Base-by-base conservation (phyloP, 2,113 vertebrate genomes). In the Lanius ludovicianus region DNA sequence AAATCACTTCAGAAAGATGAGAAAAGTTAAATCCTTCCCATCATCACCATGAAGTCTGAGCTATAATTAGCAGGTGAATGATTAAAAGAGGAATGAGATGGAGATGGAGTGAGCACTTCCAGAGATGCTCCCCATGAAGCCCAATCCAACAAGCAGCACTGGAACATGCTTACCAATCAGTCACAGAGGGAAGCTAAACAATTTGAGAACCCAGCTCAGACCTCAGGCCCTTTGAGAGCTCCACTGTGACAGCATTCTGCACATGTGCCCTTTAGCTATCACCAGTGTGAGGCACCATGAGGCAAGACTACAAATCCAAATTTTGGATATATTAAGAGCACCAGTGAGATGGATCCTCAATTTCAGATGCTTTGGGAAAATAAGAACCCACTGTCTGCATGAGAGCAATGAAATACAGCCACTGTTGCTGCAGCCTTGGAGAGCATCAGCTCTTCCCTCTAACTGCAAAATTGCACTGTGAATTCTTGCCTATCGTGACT, bases 1-100 rank as follows among this genome's bases (percentile, higher is more conserved):
- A 93, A 80, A 84, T 63, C 79, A 63, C 52, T 93, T 90, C 83
- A 90, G 63, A 88, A 90, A 70, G 84, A 95, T 49, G 70, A 91
- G 56, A 30, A 81, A 96, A 92, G 71, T 89, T 83, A 95, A 90
- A 93, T 90, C 68, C 63, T 81, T 85, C 52, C 47, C 42, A 90
- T 59, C 55, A 59, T 62, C 42, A 70, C 30, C 33, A 67, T 63
- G 49, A 95, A 63, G 42, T 83, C 92, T 77, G 59, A 53, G 79
- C 77, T 93, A 90, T 93, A 93, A 93, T 88, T 88, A 92, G 76
- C 30, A 93, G 39, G 42, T 86, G 79, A 90, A 88, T 8, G 2
- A 94, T 74, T 92, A 86, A 94, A 94, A 69, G 25, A 74, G 20
- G 55, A 93, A 74, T 75, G 63, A 88, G 59, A 79, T 9, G 47